phyloP scores from a whole-genome alignment of 2,797 vertebrate genomes.

The Rhincodon typus region DNA sequence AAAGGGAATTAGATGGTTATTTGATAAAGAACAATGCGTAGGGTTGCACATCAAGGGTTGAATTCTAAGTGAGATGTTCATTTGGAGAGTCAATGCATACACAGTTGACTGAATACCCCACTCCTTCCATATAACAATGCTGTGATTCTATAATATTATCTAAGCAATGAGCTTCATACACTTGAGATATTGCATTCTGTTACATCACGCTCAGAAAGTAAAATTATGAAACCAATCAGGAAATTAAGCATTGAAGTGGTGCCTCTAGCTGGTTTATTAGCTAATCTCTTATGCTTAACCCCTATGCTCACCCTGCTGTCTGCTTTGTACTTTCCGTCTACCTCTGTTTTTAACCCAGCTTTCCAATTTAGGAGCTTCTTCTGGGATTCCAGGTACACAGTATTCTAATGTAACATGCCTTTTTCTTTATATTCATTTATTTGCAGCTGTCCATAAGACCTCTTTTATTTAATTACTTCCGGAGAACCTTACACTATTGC shows the following conservation, averaged over 20 bases:
- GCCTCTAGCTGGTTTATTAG: not conserved
- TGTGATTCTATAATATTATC: not conserved
- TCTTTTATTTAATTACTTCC: slow-evolving; percentile 34
- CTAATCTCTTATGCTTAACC: not conserved
- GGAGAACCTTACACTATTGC: not conserved
- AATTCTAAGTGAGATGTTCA: too few species aligned
- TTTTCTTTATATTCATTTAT: slow-evolving; percentile 3
- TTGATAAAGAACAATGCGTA: too few species aligned
- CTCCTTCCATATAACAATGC: not conserved
- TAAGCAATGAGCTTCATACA: not conserved
- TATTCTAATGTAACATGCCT: not conserved
- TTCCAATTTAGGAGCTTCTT: not conserved
- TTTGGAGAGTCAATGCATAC: too few species aligned
- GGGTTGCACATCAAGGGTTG: too few species aligned
- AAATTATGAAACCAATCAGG: not conserved
- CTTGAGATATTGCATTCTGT: too few species aligned
- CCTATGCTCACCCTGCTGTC: not conserved
- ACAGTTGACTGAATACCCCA: too few species aligned
- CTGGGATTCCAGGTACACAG: not conserved
- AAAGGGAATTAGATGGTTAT: too few species aligned
- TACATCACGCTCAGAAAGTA: not conserved
- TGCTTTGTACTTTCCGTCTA: not conserved
- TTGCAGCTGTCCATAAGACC: not conserved
- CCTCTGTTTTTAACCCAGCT: not conserved
- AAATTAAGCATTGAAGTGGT: not conserved